These are phyloP conservation scores for Ischnura elegans DNA, from an alignment of 2,888 invertebrate genomes.

Conservation along the genomic window DNA sequence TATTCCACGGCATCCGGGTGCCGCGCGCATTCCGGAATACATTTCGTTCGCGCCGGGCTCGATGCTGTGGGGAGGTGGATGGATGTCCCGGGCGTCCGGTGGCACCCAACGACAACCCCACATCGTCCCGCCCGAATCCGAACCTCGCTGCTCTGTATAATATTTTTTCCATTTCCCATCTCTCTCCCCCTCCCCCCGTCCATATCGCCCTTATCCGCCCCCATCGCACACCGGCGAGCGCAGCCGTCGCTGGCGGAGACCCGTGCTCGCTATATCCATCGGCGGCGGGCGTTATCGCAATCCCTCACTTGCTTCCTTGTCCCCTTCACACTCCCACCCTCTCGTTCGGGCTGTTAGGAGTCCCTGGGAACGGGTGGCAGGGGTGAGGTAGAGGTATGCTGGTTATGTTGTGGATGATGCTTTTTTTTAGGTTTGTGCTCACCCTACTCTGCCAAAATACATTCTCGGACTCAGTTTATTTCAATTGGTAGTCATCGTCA, in stretches of 20 bases:
- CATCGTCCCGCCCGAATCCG: neutral
- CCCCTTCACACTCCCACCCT: neutral
- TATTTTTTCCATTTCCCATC: slow-evolving; percentile 30
- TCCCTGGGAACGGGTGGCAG: neutral
- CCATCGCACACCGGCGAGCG: neutral
- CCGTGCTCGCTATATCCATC: neutral
- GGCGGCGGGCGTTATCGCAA: slow-evolving; percentile 28
- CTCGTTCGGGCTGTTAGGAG: neutral
- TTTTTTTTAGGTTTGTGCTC: too few species aligned
- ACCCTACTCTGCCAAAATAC: too few species aligned
- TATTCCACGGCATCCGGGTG: neutral
- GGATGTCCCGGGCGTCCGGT: neutral
- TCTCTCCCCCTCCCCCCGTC: neutral
- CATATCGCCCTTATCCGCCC: neutral
- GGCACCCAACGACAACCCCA: neutral
- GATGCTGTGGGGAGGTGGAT: neutral
- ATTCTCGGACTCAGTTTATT: too few species aligned
- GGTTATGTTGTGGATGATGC: neutral
- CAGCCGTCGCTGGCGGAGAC: neutral
- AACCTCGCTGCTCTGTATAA: neutral
- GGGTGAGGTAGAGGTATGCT: neutral
- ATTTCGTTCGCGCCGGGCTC: neutral
- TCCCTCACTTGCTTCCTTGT: neutral
- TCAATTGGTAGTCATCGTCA: too few species aligned
- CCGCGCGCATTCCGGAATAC: neutral